Evolutionary conservation across 2,113 vertebrate genomes (phyloP).

Genomic region (Danionella cerebrum): DNA sequence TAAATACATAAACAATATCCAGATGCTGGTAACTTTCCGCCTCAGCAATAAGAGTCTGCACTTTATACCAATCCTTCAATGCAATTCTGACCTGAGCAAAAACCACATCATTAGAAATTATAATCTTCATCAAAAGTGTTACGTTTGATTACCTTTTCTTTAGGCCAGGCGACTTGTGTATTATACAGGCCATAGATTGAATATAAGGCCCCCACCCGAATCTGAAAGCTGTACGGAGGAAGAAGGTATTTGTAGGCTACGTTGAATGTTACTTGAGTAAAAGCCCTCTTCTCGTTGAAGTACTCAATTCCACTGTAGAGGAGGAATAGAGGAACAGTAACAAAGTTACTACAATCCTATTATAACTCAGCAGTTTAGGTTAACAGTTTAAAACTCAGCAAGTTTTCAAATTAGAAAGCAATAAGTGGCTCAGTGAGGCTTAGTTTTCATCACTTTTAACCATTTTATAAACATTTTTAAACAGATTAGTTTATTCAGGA

Average conservation of each 20-base stretch:
- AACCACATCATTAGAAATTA: neutral
- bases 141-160: constrained; percentile 65
- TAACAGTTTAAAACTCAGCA: too few relatives aligned
- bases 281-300: constrained; percentile 66
- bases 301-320: constrained; percentile 65
- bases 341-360: too few relatives aligned
- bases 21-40: constrained; percentile 70
- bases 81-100: constrained; percentile 70
- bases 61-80: constrained; percentile 75
- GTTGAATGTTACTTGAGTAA: constrained; percentile 68
- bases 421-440: too few relatives aligned
- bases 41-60: constrained; percentile 72
- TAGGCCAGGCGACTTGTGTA: constrained; percentile 72
- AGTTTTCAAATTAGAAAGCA: too few relatives aligned
- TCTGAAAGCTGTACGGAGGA: constrained; percentile 85
- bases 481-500: too few relatives aligned
- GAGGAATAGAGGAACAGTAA: constrained; percentile 3
- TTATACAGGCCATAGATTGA: constrained; percentile 80
- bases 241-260: constrained; percentile 76
- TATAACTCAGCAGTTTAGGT: too few relatives aligned
- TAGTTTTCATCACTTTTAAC: too few relatives aligned
- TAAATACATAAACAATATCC: constrained; percentile 77
- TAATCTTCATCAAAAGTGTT: neutral
- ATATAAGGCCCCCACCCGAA: constrained; percentile 86
- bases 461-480: too few relatives aligned